Base-by-base conservation (phyloP, 2,113 vertebrate species). In the Catagonus wagneri region DNA sequence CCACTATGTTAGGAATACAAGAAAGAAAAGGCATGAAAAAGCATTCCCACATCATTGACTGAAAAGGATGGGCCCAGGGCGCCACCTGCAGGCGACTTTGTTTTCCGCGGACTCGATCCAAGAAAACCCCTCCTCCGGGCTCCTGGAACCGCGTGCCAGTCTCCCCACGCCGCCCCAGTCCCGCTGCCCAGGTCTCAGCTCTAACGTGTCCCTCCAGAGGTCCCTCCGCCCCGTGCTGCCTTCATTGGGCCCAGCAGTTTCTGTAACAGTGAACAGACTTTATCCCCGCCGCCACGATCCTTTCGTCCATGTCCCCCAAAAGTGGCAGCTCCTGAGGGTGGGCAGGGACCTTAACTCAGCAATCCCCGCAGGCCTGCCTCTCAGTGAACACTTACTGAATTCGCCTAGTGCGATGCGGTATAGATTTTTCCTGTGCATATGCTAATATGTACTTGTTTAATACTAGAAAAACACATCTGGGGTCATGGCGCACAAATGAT, bases 31-130 rank as follows among this genome's bases (percentile, higher is more conserved):
- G 17, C 14, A 1, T 17, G 3, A 12, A 52, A n/a, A 29, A 1
- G 54, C n/a, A 17, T 23, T 0, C 34, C 14, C 1, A 3, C 0
- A 0, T 32, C 32, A 0, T 0, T 3, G 10, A 1, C 36, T 1
- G 4, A 13, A 0, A 2, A 32, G 29, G 71, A 22, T 0, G 63
- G 94, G 69, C 76, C 5, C 85, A 17, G 83, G 29, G 3, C 81
- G 97, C 98, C 98, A 81, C 23, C 98, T 97, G 89, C 69, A 89
- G 98, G 92, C 81, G 29, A 4, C 3, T 15, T 1, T n/a, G 6
- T 20, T 22, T 39, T 83, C 63, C 11, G n/a, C 22, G 4, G 16
- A 22, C n/a, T 0, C n/a, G 36, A 12, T 56, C 22, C 80, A 3
- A 7, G 17, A 25, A n/a, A 15, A 3, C 56, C 44, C 84, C 0